phyloP scores from a whole-genome alignment of 2,113 vertebrate species.

The Macroglossus sobrinus region DNA sequence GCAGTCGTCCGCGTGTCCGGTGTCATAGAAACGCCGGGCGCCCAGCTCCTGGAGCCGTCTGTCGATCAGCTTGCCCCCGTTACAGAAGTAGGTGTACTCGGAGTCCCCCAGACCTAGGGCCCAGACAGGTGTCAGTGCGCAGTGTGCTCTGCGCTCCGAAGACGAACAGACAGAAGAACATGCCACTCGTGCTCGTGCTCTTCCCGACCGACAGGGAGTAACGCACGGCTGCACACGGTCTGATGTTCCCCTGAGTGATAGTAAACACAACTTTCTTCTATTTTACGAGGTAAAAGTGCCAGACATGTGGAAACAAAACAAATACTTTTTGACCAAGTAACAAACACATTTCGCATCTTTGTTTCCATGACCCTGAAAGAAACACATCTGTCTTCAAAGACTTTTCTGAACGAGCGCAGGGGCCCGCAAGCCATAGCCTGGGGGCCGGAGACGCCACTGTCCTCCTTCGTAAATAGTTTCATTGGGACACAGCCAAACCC shows the following conservation, averaged over 20 bases:
- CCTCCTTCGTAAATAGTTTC: not conserved
- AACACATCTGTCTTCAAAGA: not conserved
- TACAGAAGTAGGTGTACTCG: constrained; percentile 95
- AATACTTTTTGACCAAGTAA: not conserved
- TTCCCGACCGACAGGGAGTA: not conserved
- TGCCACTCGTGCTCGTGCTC: not conserved
- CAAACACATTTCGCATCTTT: not conserved
- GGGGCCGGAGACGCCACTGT: too few species aligned
- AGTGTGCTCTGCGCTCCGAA: not conserved
- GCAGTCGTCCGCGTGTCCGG: constrained; percentile 95
- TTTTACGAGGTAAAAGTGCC: not conserved
- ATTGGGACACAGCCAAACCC: not conserved
- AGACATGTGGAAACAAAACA: not conserved
- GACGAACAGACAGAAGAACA: not conserved
- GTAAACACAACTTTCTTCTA: not conserved
- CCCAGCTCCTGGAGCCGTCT: constrained; percentile 90
- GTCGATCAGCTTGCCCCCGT: constrained; percentile 97
- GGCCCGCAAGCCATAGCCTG: not conserved
- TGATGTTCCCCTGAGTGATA: not conserved
- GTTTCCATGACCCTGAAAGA: not conserved
- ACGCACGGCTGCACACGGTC: accelerated
- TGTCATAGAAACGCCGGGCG: constrained; percentile 90
- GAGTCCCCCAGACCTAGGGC: constrained; percentile 93
- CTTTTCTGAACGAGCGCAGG: not conserved
- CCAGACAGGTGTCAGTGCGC: not conserved